phyloP scores from a whole-genome alignment of 2,113 vertebrate species.

The Osmerus mordax region DNA sequence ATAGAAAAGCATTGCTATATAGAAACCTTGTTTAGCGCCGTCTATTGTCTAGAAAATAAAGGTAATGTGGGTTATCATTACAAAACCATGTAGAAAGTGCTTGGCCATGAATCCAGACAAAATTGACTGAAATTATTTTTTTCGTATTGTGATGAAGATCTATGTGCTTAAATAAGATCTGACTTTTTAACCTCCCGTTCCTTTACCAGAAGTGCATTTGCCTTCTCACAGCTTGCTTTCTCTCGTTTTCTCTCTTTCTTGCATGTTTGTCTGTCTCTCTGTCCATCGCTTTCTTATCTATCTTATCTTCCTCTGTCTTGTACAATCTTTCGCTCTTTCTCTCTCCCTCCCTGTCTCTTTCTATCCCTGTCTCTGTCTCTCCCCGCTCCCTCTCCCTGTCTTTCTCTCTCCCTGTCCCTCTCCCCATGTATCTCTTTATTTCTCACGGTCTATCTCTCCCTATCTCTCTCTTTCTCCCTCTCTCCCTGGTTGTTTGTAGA shows the following conservation, averaged over 20 bases:
- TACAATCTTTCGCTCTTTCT: constrained; percentile 27
- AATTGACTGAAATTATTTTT: too few species aligned
- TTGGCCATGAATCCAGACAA: too few species aligned
- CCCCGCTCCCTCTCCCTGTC: neutral
- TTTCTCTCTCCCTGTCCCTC: neutral
- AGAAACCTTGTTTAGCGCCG: neutral
- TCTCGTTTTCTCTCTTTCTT: constrained; percentile 59
- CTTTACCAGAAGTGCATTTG: constrained; percentile 46
- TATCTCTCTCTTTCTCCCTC: constrained; percentile 29
- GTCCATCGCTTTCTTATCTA: constrained; percentile 3
- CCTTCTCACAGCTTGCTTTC: constrained; percentile 67
- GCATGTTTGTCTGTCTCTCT: constrained; percentile 54
- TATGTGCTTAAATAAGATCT: neutral
- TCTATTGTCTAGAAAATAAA: too few species aligned
- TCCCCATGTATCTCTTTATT: constrained; percentile 27
- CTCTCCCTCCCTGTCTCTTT: constrained; percentile 13
- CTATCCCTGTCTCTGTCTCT: constrained; percentile 26
- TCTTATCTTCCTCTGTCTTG: neutral
- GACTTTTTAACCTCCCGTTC: constrained; percentile 38
- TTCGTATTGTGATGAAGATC: neutral
- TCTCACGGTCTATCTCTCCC: constrained; percentile 5
- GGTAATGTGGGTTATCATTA: neutral
- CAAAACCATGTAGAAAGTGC: neutral
- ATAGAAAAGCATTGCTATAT: neutral
- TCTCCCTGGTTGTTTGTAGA: constrained; percentile 75